Evolutionary conservation across 2,888 invertebrate species (phyloP), one percentile per base, ranked within the genome.

Genomic region (Elaeidobius kamerunicus): DNA sequence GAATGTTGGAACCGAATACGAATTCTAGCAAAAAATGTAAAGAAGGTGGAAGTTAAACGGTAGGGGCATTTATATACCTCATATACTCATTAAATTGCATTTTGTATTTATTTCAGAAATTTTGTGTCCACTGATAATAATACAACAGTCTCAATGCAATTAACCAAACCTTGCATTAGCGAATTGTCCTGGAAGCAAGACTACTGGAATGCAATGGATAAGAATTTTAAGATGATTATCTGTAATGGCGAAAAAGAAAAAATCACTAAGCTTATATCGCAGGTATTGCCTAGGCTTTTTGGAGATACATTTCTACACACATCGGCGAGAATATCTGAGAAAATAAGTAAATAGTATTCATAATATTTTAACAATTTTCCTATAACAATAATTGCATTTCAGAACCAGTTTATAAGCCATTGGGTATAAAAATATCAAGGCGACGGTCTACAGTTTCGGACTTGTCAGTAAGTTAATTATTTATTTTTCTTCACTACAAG

Each of bases 21-120:
- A 12, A n/a, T 52, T 16, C 7, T 41, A 15, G 11, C 35, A 3
- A 47, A 16, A 16, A 12, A 52, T 27, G 46, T 52, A 9, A n/a
- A 17, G 11, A 46, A 52, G 20, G 28, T 27, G 11, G 42, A 46
- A 34, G 18, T 47, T 5, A n/a, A n/a, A n/a, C n/a, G n/a, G n/a
- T 17, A 45, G 6, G 46, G 52, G 52, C 41, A 52, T 45, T 46
- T 55, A 49, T 15, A 16, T 42, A 27, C 18, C n/a, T 42, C 12
- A 42, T 28, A 7, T 18, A 19, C 19, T 40, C 53, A 35, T 40
- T 47, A 41, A 45, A 50, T 45, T 45, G 41, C 50, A 34, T 34
- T 7, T 34, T 12, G 11, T 14, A 7, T 2, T 15, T 19, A 9
- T 35, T 23, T 27, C 19, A 50, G 34, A 7, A 20, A 20, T 9